Evolutionary conservation across 2,888 invertebrate species (phyloP), one percentile per base, ranked within the genome.

Genomic region (Cephus runcator): DNA sequence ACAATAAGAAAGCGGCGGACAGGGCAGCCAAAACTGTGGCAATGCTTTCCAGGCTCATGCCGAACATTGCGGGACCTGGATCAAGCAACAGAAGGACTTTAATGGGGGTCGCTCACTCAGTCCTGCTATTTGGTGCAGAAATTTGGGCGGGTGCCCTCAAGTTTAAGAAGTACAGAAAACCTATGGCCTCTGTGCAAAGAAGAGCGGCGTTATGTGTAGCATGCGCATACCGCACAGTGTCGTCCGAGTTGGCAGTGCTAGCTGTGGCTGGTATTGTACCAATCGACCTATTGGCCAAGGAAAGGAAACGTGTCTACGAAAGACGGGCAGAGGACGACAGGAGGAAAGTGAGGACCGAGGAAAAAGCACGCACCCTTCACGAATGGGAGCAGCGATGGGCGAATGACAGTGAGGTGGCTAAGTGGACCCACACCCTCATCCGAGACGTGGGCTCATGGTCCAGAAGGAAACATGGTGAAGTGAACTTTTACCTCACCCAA

Each of bases 71-170:
- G 34, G 34, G 34, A 11, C 34, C 34, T 1, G 11, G 1, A 11
- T 75, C 76, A 23, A 78, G 82, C 71, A 81, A 78, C 73, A 79
- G 82, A n/a, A 34, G 77, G 34, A 40, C 82, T 1, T 69, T 85
- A 1, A 80, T 82, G 80, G 33, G 76, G 3, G 77, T 75, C 1
- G 75, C 76, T 1, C 77, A 85, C 78, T 85, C 85, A 40, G 79
- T 81, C 33, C 77, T 85, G 31, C 79, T 84, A 15, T 85, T 83
- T 69, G 83, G 83, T 12, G 81, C 81, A 69, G 81, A 83, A 73
- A 68, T 84, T 4, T 83, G 81, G 83, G 81, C 80, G 0, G 76
- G 77, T 12, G 34, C 81, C 56, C 68, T 85, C 1, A 12, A 78
- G 36, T 76, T 23, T 3, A 76, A 81, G 31, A 81, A 76, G 30